Base-by-base conservation (phyloP, 1,140 invertebrate genomes). In the Pseudomyrmex pallidus region DNA sequence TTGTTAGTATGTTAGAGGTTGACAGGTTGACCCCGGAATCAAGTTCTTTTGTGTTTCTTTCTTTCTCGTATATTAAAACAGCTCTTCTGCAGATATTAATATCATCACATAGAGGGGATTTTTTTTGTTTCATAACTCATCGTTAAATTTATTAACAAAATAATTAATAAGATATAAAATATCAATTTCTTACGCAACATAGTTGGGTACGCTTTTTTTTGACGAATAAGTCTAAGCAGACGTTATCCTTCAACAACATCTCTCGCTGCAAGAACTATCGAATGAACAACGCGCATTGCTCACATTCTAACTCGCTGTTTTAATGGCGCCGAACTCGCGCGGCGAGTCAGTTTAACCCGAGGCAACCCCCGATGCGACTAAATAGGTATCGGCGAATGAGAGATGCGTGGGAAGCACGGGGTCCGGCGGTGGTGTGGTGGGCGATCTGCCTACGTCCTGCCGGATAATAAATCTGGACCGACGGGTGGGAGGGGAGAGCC, bases 391-490 rank as follows among this genome's bases (percentile, higher is more conserved):
- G 89, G 85, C 70, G 88, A 91, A 92, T 92, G 91, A 92, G 88
- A 87, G 87, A 92, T 91, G 92, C 90, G 92, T 92, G 92, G 92
- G 91, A 92, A 91, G 91, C 35, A 35, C 63, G 83, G 2, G 59
- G 73, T 83, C 76, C 20, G 73, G 67, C 76, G 76, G 77, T 91
- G 52, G 84, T 35, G 83, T 88, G 87, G 92, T 92, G 92, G 91
- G 91, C 90, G 91, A 91, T 92, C 91, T 90, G 88, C 91, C 92
- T 92, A 92, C 91, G 91, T 92, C 87, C 86, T 86, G 66, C 80
- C 87, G 89, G 84, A 93, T 93, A 92, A 93, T 92, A 92, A 93
- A 93, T 93, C 90, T 93, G 85, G 83, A 90, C 83, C 83, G 76
- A 87, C 88, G 80, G 85, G 15, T 7, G 8, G 10, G 17, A 4